Evolutionary conservation across 1,140 invertebrate species (phyloP).

Genomic region (Sycophaga agraensis): DNA sequence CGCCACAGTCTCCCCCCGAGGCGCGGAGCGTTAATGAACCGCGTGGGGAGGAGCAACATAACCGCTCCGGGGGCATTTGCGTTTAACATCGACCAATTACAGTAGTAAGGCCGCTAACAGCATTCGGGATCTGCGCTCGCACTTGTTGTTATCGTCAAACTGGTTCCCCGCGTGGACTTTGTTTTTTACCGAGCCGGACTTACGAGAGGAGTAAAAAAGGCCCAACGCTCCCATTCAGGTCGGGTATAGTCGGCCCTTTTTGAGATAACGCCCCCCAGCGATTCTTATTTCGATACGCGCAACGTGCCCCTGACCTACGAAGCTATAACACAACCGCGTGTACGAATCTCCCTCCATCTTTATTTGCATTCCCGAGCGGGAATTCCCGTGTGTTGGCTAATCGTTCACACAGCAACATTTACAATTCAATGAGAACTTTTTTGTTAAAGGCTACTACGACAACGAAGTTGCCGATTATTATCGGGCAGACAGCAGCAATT

Average conservation of each 20-base stretch:
- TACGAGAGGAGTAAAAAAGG: slow-evolving; percentile 3
- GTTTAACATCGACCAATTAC: slow-evolving; percentile 30
- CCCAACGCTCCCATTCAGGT: slow-evolving; percentile 31
- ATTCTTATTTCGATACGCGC: slow-evolving; percentile 9
- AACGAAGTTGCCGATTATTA: slow-evolving; percentile 25
- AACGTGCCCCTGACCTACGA: slow-evolving; percentile 13
- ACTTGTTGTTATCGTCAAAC: slow-evolving; percentile 44
- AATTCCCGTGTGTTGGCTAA: no score
- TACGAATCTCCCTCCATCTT: no score
- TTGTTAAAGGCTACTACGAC: slow-evolving; percentile 37
- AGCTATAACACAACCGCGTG: slow-evolving; percentile 22
- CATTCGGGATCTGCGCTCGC: slow-evolving; percentile 10
- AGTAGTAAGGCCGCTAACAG: slow-evolving; percentile 12
- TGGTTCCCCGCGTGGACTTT: no score
- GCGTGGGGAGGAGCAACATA: not conserved
- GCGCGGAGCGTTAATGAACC: not conserved
- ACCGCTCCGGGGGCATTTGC: slow-evolving; percentile 25
- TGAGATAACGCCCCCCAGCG: slow-evolving; percentile 19
- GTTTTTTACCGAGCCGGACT: slow-evolving; percentile 30
- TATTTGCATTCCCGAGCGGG: not conserved
- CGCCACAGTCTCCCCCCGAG: no score
- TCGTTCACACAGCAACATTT: not conserved
- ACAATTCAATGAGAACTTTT: not conserved
- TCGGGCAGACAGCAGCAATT: slow-evolving; percentile 5
- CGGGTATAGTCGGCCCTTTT: slow-evolving; percentile 37